Base-by-base conservation (phyloP, 2,797 vertebrate genomes). In the Lophotriccus pileatus region DNA sequence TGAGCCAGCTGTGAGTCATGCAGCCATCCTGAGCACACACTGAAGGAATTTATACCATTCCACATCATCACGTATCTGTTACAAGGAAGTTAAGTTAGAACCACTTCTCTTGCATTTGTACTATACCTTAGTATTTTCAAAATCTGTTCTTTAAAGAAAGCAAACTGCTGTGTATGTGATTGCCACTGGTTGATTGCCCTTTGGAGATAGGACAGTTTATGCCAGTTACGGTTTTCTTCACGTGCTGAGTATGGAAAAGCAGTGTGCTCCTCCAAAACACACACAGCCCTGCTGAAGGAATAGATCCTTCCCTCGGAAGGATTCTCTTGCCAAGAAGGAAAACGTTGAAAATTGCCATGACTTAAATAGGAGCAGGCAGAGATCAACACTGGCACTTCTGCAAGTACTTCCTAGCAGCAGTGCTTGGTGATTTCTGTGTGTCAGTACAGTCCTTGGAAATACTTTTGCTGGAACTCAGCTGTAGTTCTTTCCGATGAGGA, bases 241-340 rank as follows among this genome's bases (percentile, higher is more conserved):
- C 2, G 36, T 46, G 44, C 46, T 0, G 34, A 16, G 43, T 1
- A 11, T 12, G 36, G 56, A 47, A 59, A 44, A 39, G 39, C 47
- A 27, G 22, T 0, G 3, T 25, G 41, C 28, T 53, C 63, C 50
- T 52, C 17, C 0, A 16, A 41, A 79, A 22, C 3, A 1, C 24
- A 2, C 1, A 2, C 18, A n/a, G 46, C 64, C 36, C n/a, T 1
- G 13, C 46, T 28, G 56, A 13, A 56, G 62, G 52, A 74, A 15
- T 7, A n/a, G 9, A n/a, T 73, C 81, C 52, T 16, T 22, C 74
- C 73, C 66, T 60, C 7, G 6, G 3, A 13, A 22, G 17, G 12
- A 34, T 78, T 67, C 28, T 47, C 9, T 37, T 70, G 30, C 59
- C 41, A 56, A 58, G 37, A 23, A 60, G 80, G 60, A 83, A 43